Percentiles rank a stretch among this genome's conserved stretches.
These are phyloP conservation scores for Poecilia gillii DNA, from an alignment of 2,797 vertebrate species.

Conservation along the genomic window DNA sequence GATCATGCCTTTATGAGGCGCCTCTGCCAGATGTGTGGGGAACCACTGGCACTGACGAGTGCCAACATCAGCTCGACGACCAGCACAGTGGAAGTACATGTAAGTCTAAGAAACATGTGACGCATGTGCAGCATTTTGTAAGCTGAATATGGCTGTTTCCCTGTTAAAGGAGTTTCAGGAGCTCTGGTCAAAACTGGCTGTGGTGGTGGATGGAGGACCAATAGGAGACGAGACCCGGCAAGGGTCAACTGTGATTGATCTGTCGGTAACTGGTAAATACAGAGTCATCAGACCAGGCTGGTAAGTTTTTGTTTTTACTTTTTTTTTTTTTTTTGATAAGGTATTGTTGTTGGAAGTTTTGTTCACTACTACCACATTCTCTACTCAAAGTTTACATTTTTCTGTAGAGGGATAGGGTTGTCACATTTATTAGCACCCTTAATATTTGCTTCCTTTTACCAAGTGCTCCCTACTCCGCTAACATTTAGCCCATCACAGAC, in stretches of 20 bases:
- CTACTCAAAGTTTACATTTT: neutral
- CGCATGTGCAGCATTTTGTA: neutral
- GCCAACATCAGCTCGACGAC: slow-evolving; percentile 89
- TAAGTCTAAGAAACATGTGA: slow-evolving; percentile 58
- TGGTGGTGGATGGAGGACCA: slow-evolving; percentile 92
- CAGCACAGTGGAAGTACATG: slow-evolving; percentile 88
- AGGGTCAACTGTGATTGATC: slow-evolving; percentile 93
- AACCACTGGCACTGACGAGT: slow-evolving; percentile 92
- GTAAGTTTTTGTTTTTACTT: slow-evolving; percentile 71
- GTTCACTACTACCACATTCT: neutral
- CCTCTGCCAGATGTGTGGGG: slow-evolving; percentile 86
- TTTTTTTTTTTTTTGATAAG: neutral
- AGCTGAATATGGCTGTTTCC: slow-evolving; percentile 5
- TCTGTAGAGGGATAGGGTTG: neutral
- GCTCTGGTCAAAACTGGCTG: slow-evolving; percentile 89
- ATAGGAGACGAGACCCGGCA: slow-evolving; percentile 87
- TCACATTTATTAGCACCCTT: neutral
- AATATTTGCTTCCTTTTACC: neutral
- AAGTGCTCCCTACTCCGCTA: neutral
- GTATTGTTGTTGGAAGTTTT: neutral
- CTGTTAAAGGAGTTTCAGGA: slow-evolving; percentile 90
- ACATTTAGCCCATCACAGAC: neutral
- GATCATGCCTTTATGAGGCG: slow-evolving; percentile 87
- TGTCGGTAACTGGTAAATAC: slow-evolving; percentile 87
- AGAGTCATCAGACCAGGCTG: slow-evolving; percentile 91